Evolutionary conservation across 2,797 vertebrate genomes (phyloP), one percentile per base, ranked within the genome.

Genomic region (Enteromius unitaeniatus): DNA sequence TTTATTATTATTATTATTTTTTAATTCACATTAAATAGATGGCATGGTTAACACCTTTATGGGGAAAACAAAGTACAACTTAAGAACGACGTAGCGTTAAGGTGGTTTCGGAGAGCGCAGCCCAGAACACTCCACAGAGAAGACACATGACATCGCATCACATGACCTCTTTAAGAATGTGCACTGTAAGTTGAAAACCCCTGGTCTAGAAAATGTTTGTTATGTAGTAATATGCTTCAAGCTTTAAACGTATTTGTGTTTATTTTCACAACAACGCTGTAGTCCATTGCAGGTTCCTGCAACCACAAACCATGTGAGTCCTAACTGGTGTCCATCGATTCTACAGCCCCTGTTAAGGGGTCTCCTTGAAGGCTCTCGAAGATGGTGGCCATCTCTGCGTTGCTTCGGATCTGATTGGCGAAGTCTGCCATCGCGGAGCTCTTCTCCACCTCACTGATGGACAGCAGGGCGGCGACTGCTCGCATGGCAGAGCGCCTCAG

Each of bases 291-390:
- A 45, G 37, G 49, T 19, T 53, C 13, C 4, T 40, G 9, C 60
- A 26, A 7, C 19, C 37, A 77, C 31, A 51, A 21, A 51, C 4
- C 19, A 21, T 6, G 4, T 0, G 31, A 60, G 17, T 55, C 86
- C 91, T 96, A 99, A 91, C 95, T 97, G 82, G 96, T 91, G 74
- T 99, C 97, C 96, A 97, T 97, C 0, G 91, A 93, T 78, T 99
- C 97, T 0, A 91, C 64, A 10, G 89, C 68, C 3, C 93, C 92
- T 0, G 92, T 81, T 2, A 93, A 89, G 0, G 94, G 90, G 86
- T 98, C 97, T 45, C 96, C 97, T 86, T 97, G 97, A 85, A 99
- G 94, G 87, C 96, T 99, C 86, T 98, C 97, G 86, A 96, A 98
- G 87, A 99, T 96, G 5, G 95, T 93, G 0, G 96, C 93, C 92